phyloP scores from a whole-genome alignment of 2,888 invertebrate species.

The Caradrina clavipalpis region DNA sequence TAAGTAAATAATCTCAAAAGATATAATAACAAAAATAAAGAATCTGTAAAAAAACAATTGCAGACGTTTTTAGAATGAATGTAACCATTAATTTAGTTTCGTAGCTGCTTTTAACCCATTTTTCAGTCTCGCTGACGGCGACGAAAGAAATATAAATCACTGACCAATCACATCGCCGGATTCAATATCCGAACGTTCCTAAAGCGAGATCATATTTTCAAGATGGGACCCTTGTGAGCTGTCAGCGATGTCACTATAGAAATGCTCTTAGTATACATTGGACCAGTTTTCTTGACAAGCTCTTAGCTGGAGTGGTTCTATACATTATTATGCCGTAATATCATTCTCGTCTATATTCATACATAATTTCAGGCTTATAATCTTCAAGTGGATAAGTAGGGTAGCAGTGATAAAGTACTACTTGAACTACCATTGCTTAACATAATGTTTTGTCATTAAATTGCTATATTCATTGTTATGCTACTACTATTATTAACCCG shows the following conservation, averaged over 20 bases:
- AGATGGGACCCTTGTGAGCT: constrained; percentile 55
- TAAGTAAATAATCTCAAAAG: too few species aligned
- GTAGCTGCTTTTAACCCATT: constrained; percentile 39
- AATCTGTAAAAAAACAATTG: not conserved
- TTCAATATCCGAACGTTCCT: constrained; percentile 47
- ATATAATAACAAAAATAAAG: too few species aligned
- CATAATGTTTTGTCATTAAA: not conserved
- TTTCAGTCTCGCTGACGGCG: constrained; percentile 23
- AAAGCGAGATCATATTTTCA: constrained; percentile 48
- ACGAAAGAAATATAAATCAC: constrained; percentile 52
- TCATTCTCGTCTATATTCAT: constrained; percentile 33
- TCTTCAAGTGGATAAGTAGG: constrained; percentile 19
- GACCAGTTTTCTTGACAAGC: constrained; percentile 58
- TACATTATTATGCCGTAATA: constrained; percentile 38
- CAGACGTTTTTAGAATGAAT: not conserved
- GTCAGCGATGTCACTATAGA: constrained; percentile 55
- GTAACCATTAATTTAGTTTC: constrained; percentile 20
- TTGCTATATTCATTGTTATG: not conserved
- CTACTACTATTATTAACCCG: too few species aligned
- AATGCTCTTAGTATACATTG: constrained; percentile 48
- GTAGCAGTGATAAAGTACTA: constrained; percentile 18
- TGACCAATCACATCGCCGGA: constrained; percentile 38
- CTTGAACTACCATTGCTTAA: not conserved
- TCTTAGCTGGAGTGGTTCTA: constrained; percentile 50
- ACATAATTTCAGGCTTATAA: constrained; percentile 31